Conservation (phyloP, 1,140 invertebrate genomes). For the Aphelenchoides besseyi region DNA sequence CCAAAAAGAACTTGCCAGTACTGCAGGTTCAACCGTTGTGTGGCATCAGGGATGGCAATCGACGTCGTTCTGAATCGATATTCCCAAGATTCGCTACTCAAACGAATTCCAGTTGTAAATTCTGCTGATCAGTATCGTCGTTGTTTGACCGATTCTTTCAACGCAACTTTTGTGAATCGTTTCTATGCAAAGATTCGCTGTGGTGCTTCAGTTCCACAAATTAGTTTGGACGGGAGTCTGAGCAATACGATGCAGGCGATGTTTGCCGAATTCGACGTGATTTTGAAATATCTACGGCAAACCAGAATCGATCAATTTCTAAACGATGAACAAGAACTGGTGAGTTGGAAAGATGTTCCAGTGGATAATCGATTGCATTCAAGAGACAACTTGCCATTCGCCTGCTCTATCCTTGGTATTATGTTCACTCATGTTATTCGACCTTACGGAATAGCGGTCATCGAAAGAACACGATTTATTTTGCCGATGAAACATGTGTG, state of each 20-base stretch:
- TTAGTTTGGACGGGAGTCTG: not conserved
- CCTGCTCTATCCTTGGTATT: not conserved
- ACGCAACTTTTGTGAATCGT: constrained; percentile 1
- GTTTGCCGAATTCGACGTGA: constrained; percentile 7
- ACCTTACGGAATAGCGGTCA: not conserved
- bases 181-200: not conserved
- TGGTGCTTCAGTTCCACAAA: not conserved
- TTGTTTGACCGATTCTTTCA: not conserved
- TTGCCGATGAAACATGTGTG: not conserved
- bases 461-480: not conserved
- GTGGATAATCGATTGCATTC: not conserved
- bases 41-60: not conserved
- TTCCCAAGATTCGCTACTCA: not conserved
- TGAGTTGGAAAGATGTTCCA: not conserved
- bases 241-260: not conserved
- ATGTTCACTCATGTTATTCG: not conserved
- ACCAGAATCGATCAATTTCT: not conserved
- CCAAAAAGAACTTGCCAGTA: not conserved
- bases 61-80: not conserved
- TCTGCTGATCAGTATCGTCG: not conserved
- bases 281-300: not conserved
- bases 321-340: not conserved
- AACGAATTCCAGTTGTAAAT: not conserved
- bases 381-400: not conserved
- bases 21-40: constrained; percentile 4